These are phyloP conservation scores for Dinoponera quadriceps DNA, from an alignment of 1,140 invertebrate species.

Conservation along the genomic window DNA sequence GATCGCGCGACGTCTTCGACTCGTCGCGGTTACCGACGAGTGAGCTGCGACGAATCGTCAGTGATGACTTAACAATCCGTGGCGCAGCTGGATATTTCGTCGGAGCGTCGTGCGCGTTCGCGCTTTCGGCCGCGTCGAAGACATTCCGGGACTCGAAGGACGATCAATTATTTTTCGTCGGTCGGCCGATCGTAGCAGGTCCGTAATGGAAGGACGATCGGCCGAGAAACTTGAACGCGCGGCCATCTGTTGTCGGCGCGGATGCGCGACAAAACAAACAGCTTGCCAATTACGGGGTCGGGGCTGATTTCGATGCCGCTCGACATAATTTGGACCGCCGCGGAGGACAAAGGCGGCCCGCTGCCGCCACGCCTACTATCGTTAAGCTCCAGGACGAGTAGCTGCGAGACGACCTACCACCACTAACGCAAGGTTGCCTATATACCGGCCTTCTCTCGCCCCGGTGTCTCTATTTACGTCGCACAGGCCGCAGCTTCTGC, in stretches of 20 bases:
- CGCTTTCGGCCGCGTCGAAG: constrained; percentile 19
- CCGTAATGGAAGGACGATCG: constrained; percentile 63
- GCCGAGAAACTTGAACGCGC: constrained; percentile 43
- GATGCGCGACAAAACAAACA: constrained; percentile 81
- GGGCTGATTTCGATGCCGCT: constrained; percentile 75
- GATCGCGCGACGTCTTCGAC: neutral
- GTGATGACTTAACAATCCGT: constrained; percentile 36
- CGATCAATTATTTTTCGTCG: constrained; percentile 63
- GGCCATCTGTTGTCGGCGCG: constrained; percentile 72
- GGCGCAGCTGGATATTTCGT: constrained; percentile 4
- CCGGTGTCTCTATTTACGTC: constrained; percentile 77
- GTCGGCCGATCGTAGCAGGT: constrained; percentile 64
- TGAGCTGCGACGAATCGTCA: constrained; percentile 2
- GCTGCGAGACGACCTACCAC: constrained; percentile 53
- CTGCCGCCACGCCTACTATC: constrained; percentile 75
- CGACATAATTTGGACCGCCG: constrained; percentile 79
- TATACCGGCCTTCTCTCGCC: constrained; percentile 66
- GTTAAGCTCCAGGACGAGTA: constrained; percentile 69
- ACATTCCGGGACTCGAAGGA: neutral
- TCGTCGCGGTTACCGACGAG: constrained; percentile 6
- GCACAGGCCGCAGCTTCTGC: constrained; percentile 40
- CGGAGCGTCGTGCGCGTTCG: constrained; percentile 30
- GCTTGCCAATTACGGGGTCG: constrained; percentile 79
- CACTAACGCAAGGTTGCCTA: constrained; percentile 46
- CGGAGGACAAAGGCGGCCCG: constrained; percentile 77